Conservation (phyloP, 2,888 invertebrate species). For the Lasioglossum oenotherae region DNA sequence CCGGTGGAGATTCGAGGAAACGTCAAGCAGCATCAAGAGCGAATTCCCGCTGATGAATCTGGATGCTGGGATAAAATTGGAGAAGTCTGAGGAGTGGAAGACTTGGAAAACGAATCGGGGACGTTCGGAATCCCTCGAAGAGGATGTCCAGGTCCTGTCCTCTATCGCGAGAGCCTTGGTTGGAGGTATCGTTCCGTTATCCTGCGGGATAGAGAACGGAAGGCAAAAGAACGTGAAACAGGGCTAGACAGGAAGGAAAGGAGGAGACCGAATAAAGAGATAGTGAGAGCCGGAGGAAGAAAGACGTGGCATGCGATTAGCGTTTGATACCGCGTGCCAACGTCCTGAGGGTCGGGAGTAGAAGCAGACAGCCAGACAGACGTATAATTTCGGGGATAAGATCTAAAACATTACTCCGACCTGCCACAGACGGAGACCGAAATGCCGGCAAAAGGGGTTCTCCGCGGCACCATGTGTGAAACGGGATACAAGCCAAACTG, state of each 20-base stretch:
- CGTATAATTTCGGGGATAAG: slow-evolving; percentile 83
- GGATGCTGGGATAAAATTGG: neutral
- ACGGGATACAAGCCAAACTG: slow-evolving; percentile 71
- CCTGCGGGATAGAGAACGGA: slow-evolving; percentile 64
- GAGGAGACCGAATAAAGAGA: slow-evolving; percentile 52
- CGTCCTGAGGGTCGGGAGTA: slow-evolving; percentile 75
- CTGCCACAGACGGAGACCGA: slow-evolving; percentile 82
- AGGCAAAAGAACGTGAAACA: slow-evolving; percentile 63
- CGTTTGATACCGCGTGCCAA: slow-evolving; percentile 76
- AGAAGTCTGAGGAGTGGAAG: neutral
- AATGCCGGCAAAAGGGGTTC: slow-evolving; percentile 73
- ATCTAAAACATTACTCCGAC: slow-evolving; percentile 80
- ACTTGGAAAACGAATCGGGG: slow-evolving; percentile 23
- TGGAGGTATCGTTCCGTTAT: slow-evolving; percentile 62
- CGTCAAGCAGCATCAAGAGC: neutral
- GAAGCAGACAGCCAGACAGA: slow-evolving; percentile 81
- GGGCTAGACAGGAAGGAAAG: slow-evolving; percentile 64
- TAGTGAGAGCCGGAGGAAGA: slow-evolving; percentile 43
- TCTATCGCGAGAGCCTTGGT: slow-evolving; percentile 32
- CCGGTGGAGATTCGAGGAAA: neutral
- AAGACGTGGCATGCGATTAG: slow-evolving; percentile 73
- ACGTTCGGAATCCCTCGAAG: slow-evolving; percentile 40
- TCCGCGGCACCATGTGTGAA: slow-evolving; percentile 78
- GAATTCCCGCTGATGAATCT: neutral
- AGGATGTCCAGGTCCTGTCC: slow-evolving; percentile 27